These are phyloP conservation scores for Heptranchias perlo DNA, from an alignment of 2,113 vertebrate genomes.

Conservation along the genomic window DNA sequence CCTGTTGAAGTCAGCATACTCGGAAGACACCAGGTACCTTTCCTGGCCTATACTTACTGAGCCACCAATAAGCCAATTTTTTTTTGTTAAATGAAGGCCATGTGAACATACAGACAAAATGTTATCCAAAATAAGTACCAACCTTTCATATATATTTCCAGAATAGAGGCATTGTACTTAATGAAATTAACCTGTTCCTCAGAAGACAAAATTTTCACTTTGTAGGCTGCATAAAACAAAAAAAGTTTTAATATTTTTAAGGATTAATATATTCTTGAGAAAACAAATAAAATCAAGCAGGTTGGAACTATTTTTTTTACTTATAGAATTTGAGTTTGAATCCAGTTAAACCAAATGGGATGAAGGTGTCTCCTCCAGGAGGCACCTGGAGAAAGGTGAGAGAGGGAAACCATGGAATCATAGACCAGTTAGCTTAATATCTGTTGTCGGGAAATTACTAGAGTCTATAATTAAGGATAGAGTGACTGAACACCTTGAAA, in stretches of 20 bases:
- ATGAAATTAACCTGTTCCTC: conserved; percentile 72
- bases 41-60: neutral
- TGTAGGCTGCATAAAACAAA: conserved; percentile 62
- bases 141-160: conserved; percentile 72
- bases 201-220: conserved; percentile 61
- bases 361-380: neutral
- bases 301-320: neutral
- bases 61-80: neutral
- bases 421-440: too few species aligned
- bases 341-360: neutral
- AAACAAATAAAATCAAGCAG: neutral
- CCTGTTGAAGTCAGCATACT: neutral
- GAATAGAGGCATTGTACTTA: conserved; percentile 64
- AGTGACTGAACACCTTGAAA: too few species aligned
- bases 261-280: neutral
- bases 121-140: conserved; percentile 40
- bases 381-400: too few species aligned
- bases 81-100: neutral
- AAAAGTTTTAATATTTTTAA: neutral
- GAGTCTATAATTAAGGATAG: too few species aligned
- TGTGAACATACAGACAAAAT: neutral
- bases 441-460: too few species aligned
- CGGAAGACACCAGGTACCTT: neutral
- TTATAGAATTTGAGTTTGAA: neutral
- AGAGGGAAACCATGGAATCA: too few species aligned